A percentile compares a stretch with the other conserved stretches of the same genome.
Conservation (phyloP, 2,888 invertebrate species). For the Pandemis cinnamomeana region DNA sequence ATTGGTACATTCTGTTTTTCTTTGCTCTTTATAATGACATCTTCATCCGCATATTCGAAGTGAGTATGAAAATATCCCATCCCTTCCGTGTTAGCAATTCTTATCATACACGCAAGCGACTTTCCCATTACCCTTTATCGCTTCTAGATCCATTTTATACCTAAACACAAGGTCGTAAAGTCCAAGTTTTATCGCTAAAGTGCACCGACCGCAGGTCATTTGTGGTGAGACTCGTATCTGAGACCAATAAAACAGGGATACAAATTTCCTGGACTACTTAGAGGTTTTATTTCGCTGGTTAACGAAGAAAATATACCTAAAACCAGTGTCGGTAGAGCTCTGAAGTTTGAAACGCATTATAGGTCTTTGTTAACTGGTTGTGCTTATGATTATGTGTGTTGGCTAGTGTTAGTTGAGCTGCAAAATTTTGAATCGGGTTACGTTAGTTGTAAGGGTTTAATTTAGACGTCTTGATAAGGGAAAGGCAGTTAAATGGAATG, state of each 20-base stretch:
- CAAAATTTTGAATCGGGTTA: slow-evolving; percentile 18
- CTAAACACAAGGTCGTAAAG: slow-evolving; percentile 43
- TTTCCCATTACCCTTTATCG: slow-evolving; percentile 22
- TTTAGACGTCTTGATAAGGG: neutral
- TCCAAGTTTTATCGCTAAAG: slow-evolving; percentile 44
- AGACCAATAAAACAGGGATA: slow-evolving; percentile 56
- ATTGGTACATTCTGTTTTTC: too few relatives aligned
- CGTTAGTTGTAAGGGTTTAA: slow-evolving; percentile 7
- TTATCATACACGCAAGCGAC: slow-evolving; percentile 28
- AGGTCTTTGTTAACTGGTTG: neutral
- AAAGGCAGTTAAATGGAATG: neutral
- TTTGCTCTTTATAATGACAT: too few relatives aligned
- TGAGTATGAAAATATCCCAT: neutral
- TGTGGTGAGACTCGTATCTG: slow-evolving; percentile 53
- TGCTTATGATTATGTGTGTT: neutral
- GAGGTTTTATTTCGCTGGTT: slow-evolving; percentile 32
- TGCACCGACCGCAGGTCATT: slow-evolving; percentile 46
- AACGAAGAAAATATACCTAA: neutral
- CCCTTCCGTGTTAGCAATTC: neutral
- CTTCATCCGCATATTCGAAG: neutral
- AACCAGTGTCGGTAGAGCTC: slow-evolving; percentile 9
- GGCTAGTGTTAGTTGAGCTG: neutral
- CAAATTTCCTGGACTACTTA: slow-evolving; percentile 52
- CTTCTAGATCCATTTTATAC: slow-evolving; percentile 30
- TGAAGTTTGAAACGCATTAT: neutral